A percentile compares a stretch with the other conserved stretches of the same genome.
Conservation (phyloP, 2,888 invertebrate species). For the Dinocampus coccinellae region DNA sequence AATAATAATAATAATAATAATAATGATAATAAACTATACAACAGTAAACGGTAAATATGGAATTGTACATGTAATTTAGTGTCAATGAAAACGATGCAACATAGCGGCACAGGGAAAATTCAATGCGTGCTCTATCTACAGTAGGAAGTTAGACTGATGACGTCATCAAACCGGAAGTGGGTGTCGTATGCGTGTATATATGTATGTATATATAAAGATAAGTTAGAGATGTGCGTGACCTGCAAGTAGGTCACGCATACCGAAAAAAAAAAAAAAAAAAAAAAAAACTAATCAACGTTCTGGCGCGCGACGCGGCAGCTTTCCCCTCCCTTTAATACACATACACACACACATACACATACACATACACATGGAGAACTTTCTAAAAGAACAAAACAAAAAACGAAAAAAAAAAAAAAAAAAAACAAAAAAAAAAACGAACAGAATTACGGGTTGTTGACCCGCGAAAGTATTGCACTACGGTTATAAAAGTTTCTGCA, state of each 20-base stretch:
- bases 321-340: no score
- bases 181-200: conserved; percentile 24
- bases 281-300: no score
- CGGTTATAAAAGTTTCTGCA: conserved; percentile 7
- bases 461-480: conserved; percentile 1
- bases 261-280: conserved; percentile 24
- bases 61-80: no score
- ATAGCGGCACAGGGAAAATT: neutral
- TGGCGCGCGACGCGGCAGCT: neutral
- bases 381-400: conserved; percentile 17
- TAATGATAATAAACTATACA: no score
- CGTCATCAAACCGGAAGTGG: conserved; percentile 32
- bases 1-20: no score
- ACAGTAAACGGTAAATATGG: no score
- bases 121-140: neutral
- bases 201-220: no score
- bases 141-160: conserved; percentile 15
- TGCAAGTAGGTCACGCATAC: conserved; percentile 17
- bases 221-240: conserved; percentile 29
- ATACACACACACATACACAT: neutral
- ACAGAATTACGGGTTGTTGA: conserved; percentile 16
- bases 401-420: conserved; percentile 5
- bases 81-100: neutral
- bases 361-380: neutral
- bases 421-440: conserved; percentile 8